Conservation (phyloP, 2,888 invertebrate species). For the Drosophila kokeensis region DNA sequence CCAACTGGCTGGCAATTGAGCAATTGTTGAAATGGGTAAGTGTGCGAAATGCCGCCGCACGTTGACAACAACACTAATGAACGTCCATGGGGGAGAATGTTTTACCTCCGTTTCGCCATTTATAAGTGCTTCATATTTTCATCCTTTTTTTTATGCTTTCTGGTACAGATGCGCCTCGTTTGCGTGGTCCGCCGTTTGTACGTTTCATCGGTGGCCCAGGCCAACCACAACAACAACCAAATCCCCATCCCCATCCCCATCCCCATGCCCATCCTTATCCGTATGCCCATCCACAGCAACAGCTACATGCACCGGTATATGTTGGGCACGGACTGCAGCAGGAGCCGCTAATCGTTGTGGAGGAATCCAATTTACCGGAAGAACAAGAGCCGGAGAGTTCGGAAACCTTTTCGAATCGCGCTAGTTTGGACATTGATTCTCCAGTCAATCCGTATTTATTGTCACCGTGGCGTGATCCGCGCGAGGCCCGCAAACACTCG, state of each 20-base stretch:
- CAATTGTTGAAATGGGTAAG: slow-evolving; percentile 71
- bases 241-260: slow-evolving; percentile 16
- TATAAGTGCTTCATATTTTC: slow-evolving; percentile 13
- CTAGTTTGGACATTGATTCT: slow-evolving; percentile 91
- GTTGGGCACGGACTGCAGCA: slow-evolving; percentile 84
- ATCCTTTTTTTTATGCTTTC: slow-evolving; percentile 5
- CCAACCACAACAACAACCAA: slow-evolving; percentile 35
- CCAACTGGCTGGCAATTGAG: slow-evolving; percentile 70
- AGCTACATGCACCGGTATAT: neutral
- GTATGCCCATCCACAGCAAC: neutral
- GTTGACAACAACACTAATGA: slow-evolving; percentile 35
- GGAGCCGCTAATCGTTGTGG: slow-evolving; percentile 93
- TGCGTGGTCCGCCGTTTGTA: slow-evolving; percentile 89
- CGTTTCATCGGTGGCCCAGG: slow-evolving; percentile 84
- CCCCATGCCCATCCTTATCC: slow-evolving; percentile 14
- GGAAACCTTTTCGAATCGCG: slow-evolving; percentile 86
- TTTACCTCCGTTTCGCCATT: slow-evolving; percentile 8
- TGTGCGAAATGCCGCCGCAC: slow-evolving; percentile 23
- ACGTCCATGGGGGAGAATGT: slow-evolving; percentile 31
- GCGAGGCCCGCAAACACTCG: slow-evolving; percentile 92
- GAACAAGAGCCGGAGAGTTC: slow-evolving; percentile 87
- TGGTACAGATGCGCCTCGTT: slow-evolving; percentile 85
- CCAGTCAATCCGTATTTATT: slow-evolving; percentile 92
- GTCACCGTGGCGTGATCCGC: slow-evolving; percentile 91
- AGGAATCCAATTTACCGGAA: slow-evolving; percentile 90